phyloP scores from a whole-genome alignment of 2,113 vertebrate genomes.

The Procavia capensis region DNA sequence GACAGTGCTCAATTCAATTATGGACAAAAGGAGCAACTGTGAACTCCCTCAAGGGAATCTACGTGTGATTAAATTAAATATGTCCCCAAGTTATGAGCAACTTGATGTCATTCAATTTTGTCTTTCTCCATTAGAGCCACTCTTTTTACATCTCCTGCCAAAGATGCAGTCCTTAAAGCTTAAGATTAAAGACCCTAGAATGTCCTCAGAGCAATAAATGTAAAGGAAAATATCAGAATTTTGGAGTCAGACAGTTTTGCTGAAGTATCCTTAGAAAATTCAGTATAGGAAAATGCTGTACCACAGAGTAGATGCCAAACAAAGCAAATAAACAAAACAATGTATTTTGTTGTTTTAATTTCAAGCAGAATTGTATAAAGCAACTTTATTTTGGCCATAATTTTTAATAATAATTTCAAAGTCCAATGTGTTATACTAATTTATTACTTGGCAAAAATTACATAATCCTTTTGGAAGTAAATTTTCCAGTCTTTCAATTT shows the following conservation, averaged over 20 bases:
- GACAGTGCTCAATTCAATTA: not conserved
- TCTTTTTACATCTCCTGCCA: not conserved
- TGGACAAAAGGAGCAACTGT: not conserved
- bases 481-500: constrained; percentile 4
- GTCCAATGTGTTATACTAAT: not conserved
- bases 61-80: not conserved
- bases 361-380: not conserved
- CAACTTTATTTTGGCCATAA: not conserved
- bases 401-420: constrained; percentile 21
- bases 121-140: not conserved
- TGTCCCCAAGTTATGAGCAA: not conserved
- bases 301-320: not conserved
- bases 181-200: not conserved
- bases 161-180: not conserved
- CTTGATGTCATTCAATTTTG: not conserved
- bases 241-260: not conserved
- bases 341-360: not conserved
- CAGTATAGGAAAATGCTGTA: not conserved
- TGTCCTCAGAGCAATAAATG: not conserved
- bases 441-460: not conserved
- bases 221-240: constrained; percentile 12
- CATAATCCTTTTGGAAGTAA: not conserved
- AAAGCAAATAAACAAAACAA: not conserved
- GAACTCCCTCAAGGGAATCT: not conserved
- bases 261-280: not conserved